Conservation (phyloP, 2,797 vertebrate genomes). For the Enteromius anoplus region DNA sequence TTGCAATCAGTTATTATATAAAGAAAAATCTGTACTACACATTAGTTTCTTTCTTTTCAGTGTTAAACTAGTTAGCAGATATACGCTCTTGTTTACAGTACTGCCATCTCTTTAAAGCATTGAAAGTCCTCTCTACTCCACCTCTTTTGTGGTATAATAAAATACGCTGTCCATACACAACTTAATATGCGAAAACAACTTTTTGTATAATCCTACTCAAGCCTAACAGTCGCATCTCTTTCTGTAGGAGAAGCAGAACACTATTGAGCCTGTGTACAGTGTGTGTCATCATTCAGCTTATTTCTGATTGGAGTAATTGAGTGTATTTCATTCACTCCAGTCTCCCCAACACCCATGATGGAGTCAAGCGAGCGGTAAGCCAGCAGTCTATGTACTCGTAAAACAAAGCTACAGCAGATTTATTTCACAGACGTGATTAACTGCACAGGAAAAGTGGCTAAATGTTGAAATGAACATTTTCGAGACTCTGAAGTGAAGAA, state of each 20-base stretch:
- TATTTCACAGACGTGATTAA: constrained; percentile 41
- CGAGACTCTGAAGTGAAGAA: constrained; percentile 33
- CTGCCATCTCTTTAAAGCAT: neutral
- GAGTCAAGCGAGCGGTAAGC: constrained; percentile 22
- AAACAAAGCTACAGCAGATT: constrained; percentile 39
- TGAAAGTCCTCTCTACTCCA: neutral
- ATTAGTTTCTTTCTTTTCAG: neutral
- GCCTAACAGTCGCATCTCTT: neutral
- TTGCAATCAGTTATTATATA: neutral
- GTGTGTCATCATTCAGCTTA: constrained; percentile 18
- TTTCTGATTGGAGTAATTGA: constrained; percentile 38
- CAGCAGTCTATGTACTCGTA: constrained; percentile 27
- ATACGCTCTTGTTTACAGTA: neutral
- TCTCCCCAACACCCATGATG: constrained; percentile 3
- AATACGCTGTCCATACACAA: neutral
- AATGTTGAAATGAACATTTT: constrained; percentile 36
- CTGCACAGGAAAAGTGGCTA: constrained; percentile 38
- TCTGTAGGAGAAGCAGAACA: neutral
- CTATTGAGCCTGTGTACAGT: neutral
- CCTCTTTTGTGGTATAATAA: neutral
- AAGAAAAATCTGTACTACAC: neutral
- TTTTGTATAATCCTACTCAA: neutral
- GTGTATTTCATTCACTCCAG: constrained; percentile 24
- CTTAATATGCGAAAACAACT: neutral
- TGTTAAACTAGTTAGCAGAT: neutral